Conservation (phyloP, 2,113 vertebrate species). For the Salvelinus alpinus region DNA sequence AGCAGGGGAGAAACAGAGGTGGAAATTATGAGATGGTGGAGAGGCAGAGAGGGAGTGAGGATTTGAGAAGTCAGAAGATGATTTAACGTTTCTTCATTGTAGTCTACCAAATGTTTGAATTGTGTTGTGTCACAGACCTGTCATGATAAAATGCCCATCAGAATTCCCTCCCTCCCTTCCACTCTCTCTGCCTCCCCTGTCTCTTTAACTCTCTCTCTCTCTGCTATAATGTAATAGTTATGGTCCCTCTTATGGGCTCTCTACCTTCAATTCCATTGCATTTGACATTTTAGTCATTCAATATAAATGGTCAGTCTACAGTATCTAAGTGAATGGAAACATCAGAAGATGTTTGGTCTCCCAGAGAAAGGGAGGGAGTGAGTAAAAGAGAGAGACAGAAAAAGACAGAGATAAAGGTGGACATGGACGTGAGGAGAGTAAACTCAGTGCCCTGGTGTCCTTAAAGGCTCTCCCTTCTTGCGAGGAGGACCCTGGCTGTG, state of each 20-base stretch:
- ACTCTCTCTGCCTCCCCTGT: not conserved
- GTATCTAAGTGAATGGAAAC: slow-evolving; percentile 44
- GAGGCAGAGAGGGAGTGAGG: slow-evolving; percentile 43
- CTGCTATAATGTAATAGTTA: not conserved
- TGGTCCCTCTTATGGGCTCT: slow-evolving; percentile 20
- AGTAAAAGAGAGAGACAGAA: not conserved
- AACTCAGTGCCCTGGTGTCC: slow-evolving; percentile 59
- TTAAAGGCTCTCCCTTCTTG: slow-evolving; percentile 48
- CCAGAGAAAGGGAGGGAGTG: slow-evolving; percentile 32
- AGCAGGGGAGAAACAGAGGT: slow-evolving; percentile 51
- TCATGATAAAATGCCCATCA: slow-evolving; percentile 32
- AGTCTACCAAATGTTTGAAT: slow-evolving; percentile 18
- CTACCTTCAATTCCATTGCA: slow-evolving; percentile 18
- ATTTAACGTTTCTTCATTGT: slow-evolving; percentile 36
- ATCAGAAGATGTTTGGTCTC: slow-evolving; percentile 44
- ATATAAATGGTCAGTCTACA: slow-evolving; percentile 48
- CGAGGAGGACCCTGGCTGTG: slow-evolving; percentile 24
- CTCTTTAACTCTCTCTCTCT: slow-evolving; percentile 4
- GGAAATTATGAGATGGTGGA: slow-evolving; percentile 41
- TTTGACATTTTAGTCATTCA: slow-evolving; percentile 19
- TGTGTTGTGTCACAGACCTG: slow-evolving; percentile 24
- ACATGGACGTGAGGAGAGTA: slow-evolving; percentile 15
- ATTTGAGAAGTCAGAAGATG: slow-evolving; percentile 44
- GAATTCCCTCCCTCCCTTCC: not conserved
- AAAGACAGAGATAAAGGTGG: not conserved